Percentiles rank a stretch among this genome's conserved stretches.
These are phyloP conservation scores for Holotrichia oblita DNA, from an alignment of 1,140 invertebrate genomes.

Conservation along the genomic window DNA sequence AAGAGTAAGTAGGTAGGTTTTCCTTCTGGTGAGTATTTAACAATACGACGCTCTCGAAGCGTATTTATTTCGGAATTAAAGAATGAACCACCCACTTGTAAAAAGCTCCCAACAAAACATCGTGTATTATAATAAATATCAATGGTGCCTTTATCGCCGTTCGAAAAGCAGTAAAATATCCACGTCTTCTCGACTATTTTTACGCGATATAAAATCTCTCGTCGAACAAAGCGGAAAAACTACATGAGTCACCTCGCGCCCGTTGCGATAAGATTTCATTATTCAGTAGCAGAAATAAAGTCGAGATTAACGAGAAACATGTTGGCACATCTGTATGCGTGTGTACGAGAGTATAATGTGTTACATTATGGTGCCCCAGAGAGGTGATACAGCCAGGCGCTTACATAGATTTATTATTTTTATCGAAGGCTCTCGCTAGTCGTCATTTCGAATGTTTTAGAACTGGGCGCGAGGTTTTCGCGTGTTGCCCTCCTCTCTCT, in stretches of 20 bases:
- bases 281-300: slow-evolving; percentile 8
- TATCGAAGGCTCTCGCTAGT: not conserved
- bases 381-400: not conserved
- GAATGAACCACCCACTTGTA: too few species aligned
- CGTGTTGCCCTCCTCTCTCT: too few species aligned
- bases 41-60: too few species aligned
- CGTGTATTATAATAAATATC: too few species aligned
- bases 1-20: too few species aligned
- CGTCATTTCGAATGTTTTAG: not conserved
- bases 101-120: too few species aligned
- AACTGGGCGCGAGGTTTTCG: too few species aligned
- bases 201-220: not conserved
- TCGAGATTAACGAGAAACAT: not conserved
- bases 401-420: not conserved
- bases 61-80: too few species aligned
- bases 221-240: not conserved
- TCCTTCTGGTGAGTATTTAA: too few species aligned
- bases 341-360: too few species aligned
- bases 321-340: not conserved
- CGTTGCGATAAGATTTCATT: slow-evolving; percentile 1
- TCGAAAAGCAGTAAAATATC: not conserved
- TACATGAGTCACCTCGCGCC: not conserved
- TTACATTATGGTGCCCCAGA: not conserved
- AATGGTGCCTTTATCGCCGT: not conserved
- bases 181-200: not conserved